Conservation (phyloP, 2,797 vertebrate genomes). For the Lagodon rhomboides region DNA sequence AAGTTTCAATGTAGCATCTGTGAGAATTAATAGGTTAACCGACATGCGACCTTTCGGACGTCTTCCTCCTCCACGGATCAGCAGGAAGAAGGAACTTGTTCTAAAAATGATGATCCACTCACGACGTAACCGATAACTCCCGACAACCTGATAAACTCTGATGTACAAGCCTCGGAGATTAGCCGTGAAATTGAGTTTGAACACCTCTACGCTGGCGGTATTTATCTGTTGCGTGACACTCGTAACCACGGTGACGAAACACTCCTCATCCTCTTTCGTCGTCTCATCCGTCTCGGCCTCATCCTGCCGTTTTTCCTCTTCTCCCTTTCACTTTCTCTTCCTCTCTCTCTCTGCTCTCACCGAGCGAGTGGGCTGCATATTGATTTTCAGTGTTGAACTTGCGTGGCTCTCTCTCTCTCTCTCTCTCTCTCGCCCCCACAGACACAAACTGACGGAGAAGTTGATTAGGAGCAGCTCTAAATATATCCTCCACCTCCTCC, state of each 20-base stretch:
- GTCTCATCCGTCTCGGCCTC: conserved; percentile 44
- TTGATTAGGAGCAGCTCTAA: conserved; percentile 85
- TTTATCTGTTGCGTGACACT: conserved; percentile 2
- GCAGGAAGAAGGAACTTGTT: neutral
- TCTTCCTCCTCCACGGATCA: neutral
- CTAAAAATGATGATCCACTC: no score
- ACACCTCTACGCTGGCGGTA: neutral
- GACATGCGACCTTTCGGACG: neutral
- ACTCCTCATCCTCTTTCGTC: conserved; percentile 22
- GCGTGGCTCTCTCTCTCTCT: conserved; percentile 63
- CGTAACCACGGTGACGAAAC: conserved; percentile 1
- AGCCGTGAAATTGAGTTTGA: no score
- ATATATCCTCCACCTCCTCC: conserved; percentile 80
- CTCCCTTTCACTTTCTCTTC: conserved; percentile 47
- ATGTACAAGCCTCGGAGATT: no score
- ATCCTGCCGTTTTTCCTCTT: conserved; percentile 47
- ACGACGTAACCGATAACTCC: neutral
- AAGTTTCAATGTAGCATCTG: no score
- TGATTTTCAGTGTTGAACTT: conserved; percentile 81
- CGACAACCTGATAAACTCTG: no score
- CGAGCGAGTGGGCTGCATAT: conserved; percentile 80
- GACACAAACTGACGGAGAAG: conserved; percentile 82
- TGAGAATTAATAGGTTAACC: neutral
- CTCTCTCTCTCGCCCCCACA: conserved; percentile 75
- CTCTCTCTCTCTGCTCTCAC: conserved; percentile 39